A percentile compares a stretch with the other conserved stretches of the same genome.
phyloP scores from a whole-genome alignment of 2,113 vertebrate genomes.

The Ploceus nigricollis region DNA sequence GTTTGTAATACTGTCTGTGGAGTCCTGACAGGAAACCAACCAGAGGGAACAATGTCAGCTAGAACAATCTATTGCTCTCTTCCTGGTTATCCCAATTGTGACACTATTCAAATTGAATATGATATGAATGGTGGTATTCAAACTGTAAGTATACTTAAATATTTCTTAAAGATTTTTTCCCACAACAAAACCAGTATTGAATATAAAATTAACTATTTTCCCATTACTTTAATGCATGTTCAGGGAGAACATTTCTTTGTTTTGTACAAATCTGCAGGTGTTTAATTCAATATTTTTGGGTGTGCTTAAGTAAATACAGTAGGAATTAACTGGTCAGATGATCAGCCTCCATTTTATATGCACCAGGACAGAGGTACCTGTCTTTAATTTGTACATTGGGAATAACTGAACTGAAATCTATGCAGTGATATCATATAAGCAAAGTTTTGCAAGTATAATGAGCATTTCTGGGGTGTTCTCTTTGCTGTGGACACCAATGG shows the following conservation, averaged over 20 bases:
- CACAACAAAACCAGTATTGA: background rate
- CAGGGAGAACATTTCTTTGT: background rate
- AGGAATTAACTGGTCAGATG: background rate
- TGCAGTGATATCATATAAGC: background rate
- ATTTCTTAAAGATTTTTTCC: background rate
- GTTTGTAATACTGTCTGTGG: slow-evolving; percentile 58
- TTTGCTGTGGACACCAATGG: background rate
- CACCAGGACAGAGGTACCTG: background rate
- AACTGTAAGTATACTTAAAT: slow-evolving; percentile 70
- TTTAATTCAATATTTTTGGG: background rate
- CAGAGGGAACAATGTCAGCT: slow-evolving; percentile 40
- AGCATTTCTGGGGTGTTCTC: background rate
- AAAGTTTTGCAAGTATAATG: background rate
- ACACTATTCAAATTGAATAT: slow-evolving; percentile 63
- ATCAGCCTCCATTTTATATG: background rate
- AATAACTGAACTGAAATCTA: background rate
- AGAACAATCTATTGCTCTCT: fast-evolving
- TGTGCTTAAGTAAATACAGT: background rate
- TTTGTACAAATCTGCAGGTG: background rate
- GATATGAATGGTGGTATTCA: background rate
- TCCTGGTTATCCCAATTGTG: slow-evolving; percentile 26
- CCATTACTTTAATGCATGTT: background rate
- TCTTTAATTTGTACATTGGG: background rate
- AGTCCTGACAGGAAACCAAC: slow-evolving; percentile 67
- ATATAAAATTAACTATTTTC: background rate